Conservation (phyloP, 1,140 invertebrate genomes). For the Rhyacophila brunnea region DNA sequence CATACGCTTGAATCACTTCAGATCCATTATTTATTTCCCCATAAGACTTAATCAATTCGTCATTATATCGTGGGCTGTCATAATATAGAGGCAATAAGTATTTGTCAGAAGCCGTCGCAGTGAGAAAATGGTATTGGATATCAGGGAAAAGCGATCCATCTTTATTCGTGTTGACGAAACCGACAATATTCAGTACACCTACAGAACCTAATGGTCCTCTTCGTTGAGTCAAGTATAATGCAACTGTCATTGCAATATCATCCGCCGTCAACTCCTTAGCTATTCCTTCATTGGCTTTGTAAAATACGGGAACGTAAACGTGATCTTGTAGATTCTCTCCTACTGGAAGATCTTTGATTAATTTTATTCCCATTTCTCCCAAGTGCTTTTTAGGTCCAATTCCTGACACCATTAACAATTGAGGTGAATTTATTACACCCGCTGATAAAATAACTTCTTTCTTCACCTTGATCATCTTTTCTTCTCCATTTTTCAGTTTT, state of each 20-base stretch:
- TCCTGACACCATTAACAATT: slow-evolving; percentile 72
- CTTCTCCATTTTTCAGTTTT: slow-evolving; percentile 47
- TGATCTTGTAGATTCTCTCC: slow-evolving; percentile 69
- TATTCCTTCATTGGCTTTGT: slow-evolving; percentile 16
- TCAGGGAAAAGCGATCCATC: slow-evolving; percentile 34
- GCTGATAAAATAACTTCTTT: slow-evolving; percentile 70
- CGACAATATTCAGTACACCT: slow-evolving; percentile 23
- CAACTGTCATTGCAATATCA: background rate
- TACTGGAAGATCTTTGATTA: slow-evolving; percentile 59
- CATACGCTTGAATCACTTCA: slow-evolving; percentile 43
- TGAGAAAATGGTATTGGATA: slow-evolving; percentile 36
- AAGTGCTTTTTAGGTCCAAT: slow-evolving; percentile 70
- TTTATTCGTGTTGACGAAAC: slow-evolving; percentile 40
- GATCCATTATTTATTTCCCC: slow-evolving; percentile 41
- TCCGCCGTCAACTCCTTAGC: background rate
- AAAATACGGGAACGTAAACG: slow-evolving; percentile 40
- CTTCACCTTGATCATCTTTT: slow-evolving; percentile 50
- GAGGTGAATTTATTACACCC: slow-evolving; percentile 67
- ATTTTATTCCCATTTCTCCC: slow-evolving; percentile 57
- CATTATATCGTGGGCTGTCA: slow-evolving; percentile 1
- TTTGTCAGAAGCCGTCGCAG: background rate
- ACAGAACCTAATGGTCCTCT: slow-evolving; percentile 10
- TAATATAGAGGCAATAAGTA: background rate
- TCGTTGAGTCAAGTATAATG: slow-evolving; percentile 3
- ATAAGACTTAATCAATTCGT: background rate